Percentiles rank a stretch among this genome's conserved stretches.
Conservation (phyloP, 2,797 vertebrate genomes). For the Periparus ater region DNA sequence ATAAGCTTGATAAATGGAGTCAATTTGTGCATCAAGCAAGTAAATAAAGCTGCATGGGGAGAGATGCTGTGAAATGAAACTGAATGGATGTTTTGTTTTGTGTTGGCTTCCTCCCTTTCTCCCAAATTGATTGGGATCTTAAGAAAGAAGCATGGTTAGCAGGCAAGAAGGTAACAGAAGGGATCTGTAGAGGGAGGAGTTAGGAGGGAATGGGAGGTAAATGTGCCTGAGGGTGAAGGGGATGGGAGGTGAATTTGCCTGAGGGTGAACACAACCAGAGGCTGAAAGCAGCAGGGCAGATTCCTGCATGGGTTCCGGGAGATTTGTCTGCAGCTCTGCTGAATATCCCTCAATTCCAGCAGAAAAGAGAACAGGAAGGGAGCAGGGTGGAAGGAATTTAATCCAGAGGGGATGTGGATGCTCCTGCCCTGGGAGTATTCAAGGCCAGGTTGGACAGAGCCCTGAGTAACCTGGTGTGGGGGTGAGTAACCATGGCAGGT, state of each 20-base stretch:
- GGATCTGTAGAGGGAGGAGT: neutral
- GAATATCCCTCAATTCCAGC: neutral
- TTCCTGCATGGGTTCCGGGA: neutral
- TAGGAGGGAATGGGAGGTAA: neutral
- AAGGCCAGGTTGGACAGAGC: neutral
- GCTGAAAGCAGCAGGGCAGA: neutral
- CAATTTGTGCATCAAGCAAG: constrained; percentile 12
- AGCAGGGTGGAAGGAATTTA: neutral
- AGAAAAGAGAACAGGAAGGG: neutral
- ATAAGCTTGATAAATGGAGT: constrained; percentile 27
- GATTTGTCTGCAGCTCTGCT: neutral
- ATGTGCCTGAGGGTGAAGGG: neutral
- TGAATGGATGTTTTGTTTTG: neutral
- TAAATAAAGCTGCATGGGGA: neutral
- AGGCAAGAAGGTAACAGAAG: neutral
- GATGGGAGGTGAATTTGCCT: neutral
- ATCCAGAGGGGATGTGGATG: neutral
- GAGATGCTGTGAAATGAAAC: neutral
- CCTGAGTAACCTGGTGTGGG: neutral
- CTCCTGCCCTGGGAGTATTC: neutral
- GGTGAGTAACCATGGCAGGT: neutral
- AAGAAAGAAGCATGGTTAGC: neutral
- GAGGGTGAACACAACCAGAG: neutral
- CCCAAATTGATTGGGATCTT: neutral
- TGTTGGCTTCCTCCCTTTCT: constrained; percentile 1